Evolutionary conservation across 2,888 invertebrate species (phyloP), one percentile per base, ranked within the genome.

Genomic region (Spisula subtruncata): DNA sequence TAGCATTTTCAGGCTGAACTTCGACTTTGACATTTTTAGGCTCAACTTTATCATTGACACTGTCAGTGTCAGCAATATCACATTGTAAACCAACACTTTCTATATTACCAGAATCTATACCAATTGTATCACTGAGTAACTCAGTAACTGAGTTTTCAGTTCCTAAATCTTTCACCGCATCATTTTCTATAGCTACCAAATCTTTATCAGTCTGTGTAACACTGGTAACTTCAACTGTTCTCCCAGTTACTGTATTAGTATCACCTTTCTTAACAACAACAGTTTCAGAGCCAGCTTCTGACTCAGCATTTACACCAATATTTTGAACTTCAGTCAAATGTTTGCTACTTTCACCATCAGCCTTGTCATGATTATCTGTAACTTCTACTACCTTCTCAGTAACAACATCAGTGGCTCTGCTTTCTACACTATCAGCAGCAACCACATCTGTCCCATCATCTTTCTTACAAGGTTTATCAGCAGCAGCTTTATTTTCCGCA

Each of bases 41-140:
- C 14, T 32, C 83, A 83, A 54, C 18, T 83, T 83, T 51, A 29
- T 83, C 32, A 2, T 14, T 20, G 4, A 81, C 48, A 75, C 16
- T 75, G 32, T 75, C 75, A 79, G 41, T 32, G 16, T 85, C 80
- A 14, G 1, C 14, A 56, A 80, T 80, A 56, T 85, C 41, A 85
- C 86, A 81, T 25, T 86, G 81, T 41, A 66, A 81, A 66, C 81
- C 86, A 54, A 80, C 80, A 86, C 71, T 86, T 81, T 80, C 81
- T 35, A 85, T 46, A 4, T 35, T 25, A 32, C 29, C 79, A 46
- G 48, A 25, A 16, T 84, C 32, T 16, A 16, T 25, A 18, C 14
- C 80, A 35, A 32, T 56, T 66, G 60, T 66, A 29, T 66, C n/a
- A 20, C 10, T 25, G 10, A 81, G 46, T 60, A 86, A 71, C 25